phyloP scores from a whole-genome alignment of 2,113 vertebrate species.

The Rhinoptilus africanus region DNA sequence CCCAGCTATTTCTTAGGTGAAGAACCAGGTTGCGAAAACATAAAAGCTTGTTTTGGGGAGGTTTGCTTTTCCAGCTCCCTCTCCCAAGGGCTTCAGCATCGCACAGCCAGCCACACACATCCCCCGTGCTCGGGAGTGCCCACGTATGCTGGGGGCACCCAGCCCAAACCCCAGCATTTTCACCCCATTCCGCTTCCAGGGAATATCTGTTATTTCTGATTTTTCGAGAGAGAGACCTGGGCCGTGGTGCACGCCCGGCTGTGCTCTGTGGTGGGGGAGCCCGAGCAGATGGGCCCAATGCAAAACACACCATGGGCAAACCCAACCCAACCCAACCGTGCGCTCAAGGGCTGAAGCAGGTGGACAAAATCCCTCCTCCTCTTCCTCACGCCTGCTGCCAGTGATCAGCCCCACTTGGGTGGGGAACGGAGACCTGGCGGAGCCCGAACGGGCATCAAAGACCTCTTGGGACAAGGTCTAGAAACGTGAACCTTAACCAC shows the following conservation, averaged over 20 bases:
- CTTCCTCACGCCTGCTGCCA: background rate
- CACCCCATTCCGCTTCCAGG: background rate
- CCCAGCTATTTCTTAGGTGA: background rate
- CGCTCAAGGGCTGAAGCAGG: background rate
- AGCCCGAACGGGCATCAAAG: background rate
- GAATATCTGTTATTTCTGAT: background rate
- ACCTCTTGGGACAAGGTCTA: background rate
- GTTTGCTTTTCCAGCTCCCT: background rate
- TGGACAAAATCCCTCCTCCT: background rate
- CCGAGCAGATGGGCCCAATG: background rate
- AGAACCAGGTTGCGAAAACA: background rate
- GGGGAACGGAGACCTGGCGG: background rate
- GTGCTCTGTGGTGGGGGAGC: rapidly evolving
- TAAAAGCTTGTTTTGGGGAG: background rate
- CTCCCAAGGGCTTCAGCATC: background rate
- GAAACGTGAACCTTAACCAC: background rate
- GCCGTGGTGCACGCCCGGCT: rapidly evolving
- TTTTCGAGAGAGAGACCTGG: background rate
- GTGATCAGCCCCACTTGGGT: rapidly evolving
- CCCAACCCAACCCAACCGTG: background rate
- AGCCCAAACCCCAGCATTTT: background rate
- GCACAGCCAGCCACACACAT: background rate
- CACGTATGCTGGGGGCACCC: background rate
- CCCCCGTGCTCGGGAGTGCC: background rate
- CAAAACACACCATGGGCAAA: background rate